Evolutionary conservation across 2,113 vertebrate species (phyloP), one percentile per base, ranked within the genome.

Genomic region (Hyaena hyaena): DNA sequence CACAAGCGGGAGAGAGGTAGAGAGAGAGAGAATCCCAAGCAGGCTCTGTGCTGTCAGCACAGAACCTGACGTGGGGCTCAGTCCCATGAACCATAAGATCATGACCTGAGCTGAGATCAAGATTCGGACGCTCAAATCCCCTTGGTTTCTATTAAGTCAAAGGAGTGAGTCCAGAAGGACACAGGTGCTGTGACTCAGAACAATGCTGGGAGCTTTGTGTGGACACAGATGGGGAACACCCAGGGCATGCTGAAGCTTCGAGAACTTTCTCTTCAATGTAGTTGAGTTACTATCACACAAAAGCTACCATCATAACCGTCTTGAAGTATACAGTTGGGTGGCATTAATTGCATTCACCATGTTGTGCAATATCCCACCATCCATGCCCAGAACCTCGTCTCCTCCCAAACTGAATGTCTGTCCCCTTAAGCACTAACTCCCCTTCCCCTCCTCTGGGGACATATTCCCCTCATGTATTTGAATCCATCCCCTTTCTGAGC

Each of bases 311-410:
- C n/a, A 39, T 61, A 9, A 4, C n/a, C 23, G 15, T 35, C 2
- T 82, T 26, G 11, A 39, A 33, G 31, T 6, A 17, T 33, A 19
- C 28, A 5, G 7, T 9, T 1, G 35, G 0, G 35, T 17, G 55
- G 33, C 9, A 63, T 43, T 17, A 43, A 7, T 1, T 31, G 17
- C 24, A 15, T 3, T 10, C 35, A 6, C 5, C 1, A 8, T 8
- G 79, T 21, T 21, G 17, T 26, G 23, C 14, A 10, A 15, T 7
- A 0, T 26, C 23, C n/a, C 7, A 5, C 24, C 35, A 17, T 10
- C n/a, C 8, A 28, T 17, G 4, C 17, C 7, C 35, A 17, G 2
- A 28, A 0, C 35, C 10, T 28, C 53, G 1, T 19, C 24, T 17
- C 4, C 5, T 26, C 6, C 14, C 35, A 28, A 28, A 28, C 8